phyloP scores from a whole-genome alignment of 2,888 invertebrate species.

The Andricus quercusramuli region DNA sequence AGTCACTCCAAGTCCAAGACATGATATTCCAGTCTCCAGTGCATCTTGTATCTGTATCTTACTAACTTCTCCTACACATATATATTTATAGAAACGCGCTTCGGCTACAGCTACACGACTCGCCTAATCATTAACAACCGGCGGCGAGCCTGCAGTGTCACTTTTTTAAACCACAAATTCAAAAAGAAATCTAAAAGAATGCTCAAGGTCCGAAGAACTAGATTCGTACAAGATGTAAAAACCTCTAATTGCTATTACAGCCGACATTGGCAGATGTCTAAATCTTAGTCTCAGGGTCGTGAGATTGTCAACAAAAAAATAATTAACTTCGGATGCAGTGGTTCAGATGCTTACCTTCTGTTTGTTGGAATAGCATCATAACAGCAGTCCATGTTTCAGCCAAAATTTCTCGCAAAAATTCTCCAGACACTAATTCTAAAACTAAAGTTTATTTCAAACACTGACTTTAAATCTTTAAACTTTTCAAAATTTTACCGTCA shows the following conservation, averaged over 20 bases:
- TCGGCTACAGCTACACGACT: conserved; percentile 42
- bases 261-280: conserved; percentile 37
- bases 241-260: conserved; percentile 36
- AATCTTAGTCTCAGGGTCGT: conserved; percentile 29
- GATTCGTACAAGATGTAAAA: conserved; percentile 20
- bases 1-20: conserved; percentile 24
- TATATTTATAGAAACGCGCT: conserved; percentile 62
- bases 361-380: conserved; percentile 8
- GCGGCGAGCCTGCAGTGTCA: conserved; percentile 49
- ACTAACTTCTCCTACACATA: conserved; percentile 47
- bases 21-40: conserved; percentile 52
- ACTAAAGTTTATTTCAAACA: not conserved
- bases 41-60: conserved; percentile 27
- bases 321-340: conserved; percentile 37
- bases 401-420: not conserved
- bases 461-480: too few species aligned
- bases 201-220: conserved; percentile 2
- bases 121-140: conserved; percentile 51
- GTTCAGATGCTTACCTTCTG: conserved; percentile 27
- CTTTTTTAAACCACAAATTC: conserved; percentile 45
- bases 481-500: too few species aligned
- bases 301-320: conserved; percentile 35
- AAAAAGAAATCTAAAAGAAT: conserved; percentile 29
- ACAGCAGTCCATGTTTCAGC: not conserved
- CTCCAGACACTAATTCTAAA: not conserved